Base-by-base conservation (phyloP, 2,113 vertebrate species). In the Xyliphius kryptos region DNA sequence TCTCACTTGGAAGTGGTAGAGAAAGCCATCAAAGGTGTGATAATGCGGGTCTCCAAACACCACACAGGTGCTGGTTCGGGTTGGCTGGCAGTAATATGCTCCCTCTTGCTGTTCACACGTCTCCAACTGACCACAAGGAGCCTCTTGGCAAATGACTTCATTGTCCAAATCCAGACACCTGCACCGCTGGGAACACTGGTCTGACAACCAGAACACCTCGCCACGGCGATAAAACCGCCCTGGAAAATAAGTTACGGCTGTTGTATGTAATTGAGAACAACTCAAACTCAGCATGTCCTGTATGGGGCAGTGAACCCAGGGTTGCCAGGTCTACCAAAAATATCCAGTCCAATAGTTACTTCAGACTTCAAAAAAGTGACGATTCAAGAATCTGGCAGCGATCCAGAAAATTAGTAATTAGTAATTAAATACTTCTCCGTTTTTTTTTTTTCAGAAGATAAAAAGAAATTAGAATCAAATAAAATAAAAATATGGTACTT, bases 1-100 rank as follows among this genome's bases (percentile, higher is more conserved):
- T 41, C 58, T 41, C 55, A 73, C 71, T 68, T 98, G 96, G 81
- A 98, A 98, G 82, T 98, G 94, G 83, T 96, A 98, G 78, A 98
- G 92, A 81, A 97, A 94, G 69, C 96, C 96, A 0, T 99, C 96
- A 50, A 99, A 99, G 56, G 96, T 99, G 83, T 97, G 96, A 81
- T 98, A 98, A 76, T 99, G 96, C 0, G 96, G 95, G 78, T 98
- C 96, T 20, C 95, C 95, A 0, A 99, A 99, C 44, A 99, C 92
- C 77, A 98, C 94, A 2, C 96, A 99, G 4, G 94, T 97, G 81
- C 93, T 96, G 75, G 89, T 97, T 75, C 96, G 91, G 59, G 91
- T 84, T 0, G 95, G 91, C 76, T 90, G 90, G 80, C 96, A 99
- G 81, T 88, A 91, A 81, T 92, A 96, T 64, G 94, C 91, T 16